Evolutionary conservation across 2,888 invertebrate species (phyloP).

Genomic region (Acrobasis suavella): DNA sequence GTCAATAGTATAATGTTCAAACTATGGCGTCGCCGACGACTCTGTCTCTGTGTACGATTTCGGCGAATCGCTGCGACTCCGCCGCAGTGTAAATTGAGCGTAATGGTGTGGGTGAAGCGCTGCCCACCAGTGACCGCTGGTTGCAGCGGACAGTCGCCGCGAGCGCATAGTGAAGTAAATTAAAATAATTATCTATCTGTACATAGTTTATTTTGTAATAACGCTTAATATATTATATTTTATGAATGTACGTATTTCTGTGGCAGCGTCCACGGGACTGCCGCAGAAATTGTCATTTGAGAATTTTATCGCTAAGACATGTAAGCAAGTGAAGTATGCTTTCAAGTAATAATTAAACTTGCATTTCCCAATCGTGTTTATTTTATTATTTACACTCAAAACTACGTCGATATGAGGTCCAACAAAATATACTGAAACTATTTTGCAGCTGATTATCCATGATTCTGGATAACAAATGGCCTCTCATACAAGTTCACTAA

Average conservation of each 20-base stretch:
- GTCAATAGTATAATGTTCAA: too few relatives aligned
- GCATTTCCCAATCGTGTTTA: conserved; percentile 57
- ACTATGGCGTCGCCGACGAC: too few relatives aligned
- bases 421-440: too few relatives aligned
- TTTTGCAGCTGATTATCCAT: too few relatives aligned
- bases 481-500: too few relatives aligned
- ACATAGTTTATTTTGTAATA: conserved; percentile 61
- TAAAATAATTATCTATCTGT: conserved; percentile 52
- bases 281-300: conserved; percentile 38
- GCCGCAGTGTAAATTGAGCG: too few relatives aligned
- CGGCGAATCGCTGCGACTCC: too few relatives aligned
- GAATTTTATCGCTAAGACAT: conserved; percentile 43
- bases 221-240: conserved; percentile 35
- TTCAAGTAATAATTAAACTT: conserved; percentile 69
- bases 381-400: background rate
- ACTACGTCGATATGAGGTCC: background rate
- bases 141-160: background rate
- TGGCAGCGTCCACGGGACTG: too few relatives aligned
- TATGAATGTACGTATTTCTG: conserved; percentile 29
- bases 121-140: too few relatives aligned
- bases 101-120: too few relatives aligned
- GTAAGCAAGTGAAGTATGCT: conserved; percentile 66
- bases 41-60: too few relatives aligned
- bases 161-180: conserved; percentile 39
- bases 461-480: too few relatives aligned